These are phyloP conservation scores for Macropodus opercularis DNA, from an alignment of 2,797 vertebrate species.

Conservation along the genomic window DNA sequence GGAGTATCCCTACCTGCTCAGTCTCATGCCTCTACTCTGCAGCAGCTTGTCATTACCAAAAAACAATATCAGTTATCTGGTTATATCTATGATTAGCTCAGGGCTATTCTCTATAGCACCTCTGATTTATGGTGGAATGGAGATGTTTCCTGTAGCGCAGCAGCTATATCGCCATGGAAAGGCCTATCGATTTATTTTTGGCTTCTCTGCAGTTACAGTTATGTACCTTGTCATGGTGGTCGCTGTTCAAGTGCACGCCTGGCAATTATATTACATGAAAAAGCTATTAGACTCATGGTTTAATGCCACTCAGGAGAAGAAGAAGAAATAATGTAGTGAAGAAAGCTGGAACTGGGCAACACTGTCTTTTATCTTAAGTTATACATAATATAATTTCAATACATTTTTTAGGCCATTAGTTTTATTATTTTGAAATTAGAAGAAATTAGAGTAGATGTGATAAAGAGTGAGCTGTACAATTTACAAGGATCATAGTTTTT, in stretches of 20 bases:
- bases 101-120: constrained; percentile 95
- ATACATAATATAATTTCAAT: constrained; percentile 33
- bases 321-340: constrained; percentile 87
- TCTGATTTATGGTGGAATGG: constrained; percentile 96
- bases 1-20: constrained; percentile 96
- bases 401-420: constrained; percentile 18
- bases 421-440: not conserved
- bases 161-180: constrained; percentile 96
- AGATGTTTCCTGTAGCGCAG: constrained; percentile 97
- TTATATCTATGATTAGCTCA: constrained; percentile 95
- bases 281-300: constrained; percentile 99
- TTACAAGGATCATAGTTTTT: not conserved
- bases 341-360: constrained; percentile 22
- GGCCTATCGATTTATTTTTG: constrained; percentile 96
- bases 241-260: constrained; percentile 93
- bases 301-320: constrained; percentile 95
- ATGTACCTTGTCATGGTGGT: constrained; percentile 94
- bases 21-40: constrained; percentile 88
- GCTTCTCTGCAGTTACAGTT: constrained; percentile 93
- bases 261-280: constrained; percentile 99
- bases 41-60: constrained; percentile 92
- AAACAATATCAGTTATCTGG: constrained; percentile 98
- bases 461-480: constrained; percentile 1
- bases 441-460: not conserved
- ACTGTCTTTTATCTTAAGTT: constrained; percentile 23